phyloP scores from a whole-genome alignment of 2,797 vertebrate genomes.

The Apogon hyalosoma region DNA sequence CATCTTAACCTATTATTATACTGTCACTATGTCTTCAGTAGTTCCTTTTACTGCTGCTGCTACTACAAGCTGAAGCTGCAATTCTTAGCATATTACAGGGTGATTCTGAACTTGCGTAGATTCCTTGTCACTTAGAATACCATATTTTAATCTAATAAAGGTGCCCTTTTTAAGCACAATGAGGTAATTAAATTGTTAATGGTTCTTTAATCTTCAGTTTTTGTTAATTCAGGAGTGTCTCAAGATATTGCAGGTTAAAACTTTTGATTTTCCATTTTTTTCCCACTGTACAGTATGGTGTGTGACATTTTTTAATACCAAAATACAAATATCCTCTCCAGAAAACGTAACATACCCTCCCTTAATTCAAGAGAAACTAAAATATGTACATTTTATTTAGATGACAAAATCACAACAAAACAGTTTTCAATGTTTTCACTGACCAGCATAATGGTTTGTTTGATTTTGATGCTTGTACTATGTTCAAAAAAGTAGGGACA shows the following conservation, averaged over 20 bases:
- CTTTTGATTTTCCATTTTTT: background rate
- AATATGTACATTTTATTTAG: too few species aligned
- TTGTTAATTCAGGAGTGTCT: too few species aligned
- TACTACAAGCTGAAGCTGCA: too few species aligned
- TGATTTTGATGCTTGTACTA: too few species aligned
- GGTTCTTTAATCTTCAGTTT: background rate
- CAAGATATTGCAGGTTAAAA: background rate
- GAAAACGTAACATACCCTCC: too few species aligned
- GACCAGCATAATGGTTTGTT: too few species aligned
- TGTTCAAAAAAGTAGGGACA: too few species aligned
- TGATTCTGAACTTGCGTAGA: background rate
- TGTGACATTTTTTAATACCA: too few species aligned
- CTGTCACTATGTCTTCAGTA: background rate
- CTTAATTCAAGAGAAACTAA: too few species aligned
- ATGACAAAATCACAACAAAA: too few species aligned
- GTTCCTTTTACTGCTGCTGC: background rate
- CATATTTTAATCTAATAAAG: background rate
- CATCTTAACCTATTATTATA: constrained; percentile 7
- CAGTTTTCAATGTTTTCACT: too few species aligned
- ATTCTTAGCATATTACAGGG: background rate
- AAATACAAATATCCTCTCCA: too few species aligned
- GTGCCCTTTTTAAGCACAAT: background rate
- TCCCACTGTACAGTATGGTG: background rate
- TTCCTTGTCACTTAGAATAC: background rate
- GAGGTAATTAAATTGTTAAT: background rate